Percentiles rank a stretch among this genome's conserved stretches.
Conservation (phyloP, 2,888 invertebrate species). For the Patella caerulea region DNA sequence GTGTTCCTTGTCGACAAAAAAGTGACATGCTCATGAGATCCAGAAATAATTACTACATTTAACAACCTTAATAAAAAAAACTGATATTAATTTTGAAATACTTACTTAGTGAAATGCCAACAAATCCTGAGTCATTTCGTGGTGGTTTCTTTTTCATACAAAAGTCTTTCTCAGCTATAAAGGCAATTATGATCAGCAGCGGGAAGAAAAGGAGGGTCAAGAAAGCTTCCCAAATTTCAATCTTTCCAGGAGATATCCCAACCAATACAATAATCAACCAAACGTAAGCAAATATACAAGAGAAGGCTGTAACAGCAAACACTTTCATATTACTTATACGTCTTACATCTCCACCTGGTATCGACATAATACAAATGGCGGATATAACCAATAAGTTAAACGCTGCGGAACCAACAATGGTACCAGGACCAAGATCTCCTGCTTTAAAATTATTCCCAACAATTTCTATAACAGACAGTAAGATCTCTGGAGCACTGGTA, state of each 20-base stretch:
- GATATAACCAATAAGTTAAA: conserved; percentile 76
- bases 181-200: conserved; percentile 75
- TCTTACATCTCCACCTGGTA: conserved; percentile 72
- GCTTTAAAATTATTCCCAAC: conserved; percentile 72
- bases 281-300: conserved; percentile 76
- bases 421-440: conserved; percentile 75
- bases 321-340: conserved; percentile 73
- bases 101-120: conserved; percentile 60
- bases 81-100: neutral
- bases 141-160: conserved; percentile 57
- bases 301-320: conserved; percentile 69
- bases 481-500: conserved; percentile 76
- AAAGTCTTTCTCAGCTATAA: conserved; percentile 74
- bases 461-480: conserved; percentile 75
- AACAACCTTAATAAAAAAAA: too few relatives aligned
- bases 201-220: conserved; percentile 76
- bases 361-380: conserved; percentile 74
- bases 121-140: conserved; percentile 52
- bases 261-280: conserved; percentile 76
- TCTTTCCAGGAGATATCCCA: conserved; percentile 66
- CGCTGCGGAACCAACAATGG: conserved; percentile 77
- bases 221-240: conserved; percentile 77
- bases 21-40: too few relatives aligned
- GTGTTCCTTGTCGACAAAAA: too few relatives aligned
- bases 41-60: too few relatives aligned